Conservation (phyloP, 2,888 invertebrate genomes). For the Calliphora vomitoria region DNA sequence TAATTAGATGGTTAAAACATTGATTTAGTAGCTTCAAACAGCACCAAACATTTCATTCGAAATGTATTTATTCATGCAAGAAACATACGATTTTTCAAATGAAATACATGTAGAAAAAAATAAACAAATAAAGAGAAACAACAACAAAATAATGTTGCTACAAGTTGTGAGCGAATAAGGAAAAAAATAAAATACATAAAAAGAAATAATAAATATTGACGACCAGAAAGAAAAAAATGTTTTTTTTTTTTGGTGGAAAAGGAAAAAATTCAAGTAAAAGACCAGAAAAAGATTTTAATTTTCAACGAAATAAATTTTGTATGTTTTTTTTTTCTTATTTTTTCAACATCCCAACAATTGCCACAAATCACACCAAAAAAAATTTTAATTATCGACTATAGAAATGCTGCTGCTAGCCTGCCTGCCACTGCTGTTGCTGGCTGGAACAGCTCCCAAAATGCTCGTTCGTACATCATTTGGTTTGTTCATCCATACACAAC, state of each 20-base stretch:
- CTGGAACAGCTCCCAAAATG: constrained; percentile 35
- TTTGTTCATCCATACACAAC: neutral
- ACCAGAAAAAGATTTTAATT: constrained; percentile 6
- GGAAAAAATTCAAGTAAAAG: neutral
- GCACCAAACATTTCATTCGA: constrained; percentile 10
- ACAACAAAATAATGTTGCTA: neutral
- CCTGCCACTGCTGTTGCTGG: neutral
- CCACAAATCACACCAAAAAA: constrained; percentile 61
- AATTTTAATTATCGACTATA: constrained; percentile 59
- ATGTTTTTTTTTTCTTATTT: neutral
- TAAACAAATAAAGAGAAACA: neutral
- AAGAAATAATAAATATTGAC: constrained; percentile 25
- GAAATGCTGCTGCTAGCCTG: constrained; percentile 10
- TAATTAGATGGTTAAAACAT: constrained; percentile 54
- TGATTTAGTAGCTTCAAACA: constrained; percentile 39
- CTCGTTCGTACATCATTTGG: neutral
- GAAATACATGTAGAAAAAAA: neutral
- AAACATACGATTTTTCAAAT: neutral
- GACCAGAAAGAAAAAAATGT: neutral
- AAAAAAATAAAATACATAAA: neutral
- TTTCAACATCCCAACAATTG: constrained; percentile 17
- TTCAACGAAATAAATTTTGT: neutral
- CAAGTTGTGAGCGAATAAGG: neutral
- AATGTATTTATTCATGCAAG: constrained; percentile 15
- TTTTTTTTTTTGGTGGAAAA: neutral